These are phyloP conservation scores for Zaprionus obscuricornis DNA, from an alignment of 2,888 invertebrate genomes.

Conservation along the genomic window DNA sequence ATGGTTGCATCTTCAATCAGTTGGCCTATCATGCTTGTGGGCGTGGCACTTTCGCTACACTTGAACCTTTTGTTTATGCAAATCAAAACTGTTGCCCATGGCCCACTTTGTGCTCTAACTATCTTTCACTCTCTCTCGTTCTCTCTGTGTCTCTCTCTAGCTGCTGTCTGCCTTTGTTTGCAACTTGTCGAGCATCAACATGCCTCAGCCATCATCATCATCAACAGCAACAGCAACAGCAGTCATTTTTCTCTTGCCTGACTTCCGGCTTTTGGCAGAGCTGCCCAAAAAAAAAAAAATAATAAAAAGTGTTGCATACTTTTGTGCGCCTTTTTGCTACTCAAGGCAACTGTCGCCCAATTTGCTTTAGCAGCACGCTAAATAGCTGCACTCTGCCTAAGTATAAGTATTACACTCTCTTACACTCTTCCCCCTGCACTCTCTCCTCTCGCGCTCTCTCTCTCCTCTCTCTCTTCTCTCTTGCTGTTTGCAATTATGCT, in stretches of 20 bases:
- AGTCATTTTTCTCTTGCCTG: conserved; percentile 6
- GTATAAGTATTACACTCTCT: background rate
- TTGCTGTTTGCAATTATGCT: conserved; percentile 63
- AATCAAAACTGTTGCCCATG: conserved; percentile 74
- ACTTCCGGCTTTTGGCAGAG: conserved; percentile 40
- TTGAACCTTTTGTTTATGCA: conserved; percentile 76
- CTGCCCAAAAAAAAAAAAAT: no score
- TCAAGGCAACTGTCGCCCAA: conserved; percentile 65
- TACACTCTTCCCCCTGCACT: no score
- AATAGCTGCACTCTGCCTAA: conserved; percentile 59
- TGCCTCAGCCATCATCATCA: conserved; percentile 32
- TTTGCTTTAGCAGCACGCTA: conserved; percentile 56
- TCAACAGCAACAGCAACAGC: background rate
- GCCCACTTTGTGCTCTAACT: conserved; percentile 53
- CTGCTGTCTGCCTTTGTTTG: conserved; percentile 29
- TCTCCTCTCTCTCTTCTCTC: conserved; percentile 1
- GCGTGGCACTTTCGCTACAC: conserved; percentile 67
- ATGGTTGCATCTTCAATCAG: conserved; percentile 60
- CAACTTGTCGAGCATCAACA: conserved; percentile 37
- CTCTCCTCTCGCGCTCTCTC: no score
- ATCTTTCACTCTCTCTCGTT: conserved; percentile 31
- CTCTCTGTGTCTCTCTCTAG: conserved; percentile 28
- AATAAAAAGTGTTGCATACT: conserved; percentile 57
- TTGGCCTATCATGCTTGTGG: conserved; percentile 59
- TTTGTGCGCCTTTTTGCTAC: conserved; percentile 45